Evolutionary conservation across 1,140 invertebrate species (phyloP), one percentile per base, ranked within the genome.

Genomic region (Zaprionus gabonicus): DNA sequence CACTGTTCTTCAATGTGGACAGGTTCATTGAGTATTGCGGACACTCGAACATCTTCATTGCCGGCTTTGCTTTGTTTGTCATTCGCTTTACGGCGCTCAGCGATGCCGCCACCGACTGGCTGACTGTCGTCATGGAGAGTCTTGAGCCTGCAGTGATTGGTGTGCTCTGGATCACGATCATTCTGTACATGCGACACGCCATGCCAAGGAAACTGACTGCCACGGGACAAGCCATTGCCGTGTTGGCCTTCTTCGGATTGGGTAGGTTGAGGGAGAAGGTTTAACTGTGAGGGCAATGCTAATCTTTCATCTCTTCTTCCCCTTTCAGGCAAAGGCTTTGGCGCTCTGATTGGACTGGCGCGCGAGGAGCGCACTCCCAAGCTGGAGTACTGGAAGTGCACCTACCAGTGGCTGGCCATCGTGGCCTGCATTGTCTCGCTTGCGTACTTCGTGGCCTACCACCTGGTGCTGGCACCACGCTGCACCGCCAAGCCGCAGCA

Each of bases 21-120:
- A 95, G 95, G 78, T 94, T 98, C 28, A 96, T 98, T 2, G 96
- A 97, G 92, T 97, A 96, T 92, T 95, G 96, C 59, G 97, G 97
- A 3, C 96, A 97, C 92, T 96, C 96, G 71, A 97, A 98, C 92
- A 94, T 98, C 60, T 95, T 97, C 71, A 97, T 97, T 76, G 94
- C 95, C 46, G 96, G 96, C 23, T 96, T 97, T 80, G 95, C 96
- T 3, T 95, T 96, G 78, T 97, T 97, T 92, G 96, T 97, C 49
- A 93, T 97, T 34, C 94, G 96, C 67, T 97, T 96, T 82, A 94
- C 95, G 38, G 95, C 94, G 53, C 93, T 97, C 72, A 95, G 95
- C n/a, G 94, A 96, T 27, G 90, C 93, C 1, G 93, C 94, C 9
- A 69, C 57, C 17, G 95, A 96, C 49, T 95, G 95, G 93, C 95